Evolutionary conservation across 2,888 invertebrate species (phyloP).

Genomic region (Pantelozetes paolii): DNA sequence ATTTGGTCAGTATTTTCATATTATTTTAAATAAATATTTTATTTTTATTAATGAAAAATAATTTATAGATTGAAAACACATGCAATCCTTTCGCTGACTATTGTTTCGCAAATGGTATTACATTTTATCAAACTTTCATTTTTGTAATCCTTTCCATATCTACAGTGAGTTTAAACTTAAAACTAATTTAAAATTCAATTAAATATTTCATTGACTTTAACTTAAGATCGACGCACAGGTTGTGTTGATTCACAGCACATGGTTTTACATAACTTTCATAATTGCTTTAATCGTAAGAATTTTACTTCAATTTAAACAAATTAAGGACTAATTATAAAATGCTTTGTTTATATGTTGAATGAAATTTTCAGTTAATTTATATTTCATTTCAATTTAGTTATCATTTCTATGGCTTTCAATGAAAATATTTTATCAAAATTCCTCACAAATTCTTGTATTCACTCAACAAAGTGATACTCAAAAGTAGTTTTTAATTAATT

Average conservation of each 20-base stretch:
- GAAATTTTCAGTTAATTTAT: too few species aligned
- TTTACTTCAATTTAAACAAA: too few species aligned
- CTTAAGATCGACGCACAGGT: too few species aligned
- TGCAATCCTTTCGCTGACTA: conserved; percentile 97
- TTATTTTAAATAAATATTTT: background rate
- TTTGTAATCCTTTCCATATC: conserved; percentile 99
- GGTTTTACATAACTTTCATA: too few species aligned
- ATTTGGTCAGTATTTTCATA: conserved; percentile 71
- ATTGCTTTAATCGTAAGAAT: too few species aligned
- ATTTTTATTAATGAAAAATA: conserved; percentile 34
- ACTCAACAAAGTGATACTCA: conserved; percentile 83
- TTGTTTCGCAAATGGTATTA: conserved; percentile 93
- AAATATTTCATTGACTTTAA: too few species aligned
- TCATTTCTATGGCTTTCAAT: conserved; percentile 83
- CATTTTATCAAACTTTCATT: conserved; percentile 96
- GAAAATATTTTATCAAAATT: conserved; percentile 99
- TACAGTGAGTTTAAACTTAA: conserved; percentile 60
- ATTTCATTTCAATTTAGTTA: too few species aligned
- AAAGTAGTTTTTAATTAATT: background rate
- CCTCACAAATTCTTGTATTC: conserved; percentile 96
- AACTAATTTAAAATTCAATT: background rate
- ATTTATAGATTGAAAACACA: conserved; percentile 90
- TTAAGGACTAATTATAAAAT: too few species aligned
- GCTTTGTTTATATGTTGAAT: too few species aligned
- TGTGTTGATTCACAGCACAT: too few species aligned